Conservation (phyloP, 2,888 invertebrate species). For the Nebria salina region DNA sequence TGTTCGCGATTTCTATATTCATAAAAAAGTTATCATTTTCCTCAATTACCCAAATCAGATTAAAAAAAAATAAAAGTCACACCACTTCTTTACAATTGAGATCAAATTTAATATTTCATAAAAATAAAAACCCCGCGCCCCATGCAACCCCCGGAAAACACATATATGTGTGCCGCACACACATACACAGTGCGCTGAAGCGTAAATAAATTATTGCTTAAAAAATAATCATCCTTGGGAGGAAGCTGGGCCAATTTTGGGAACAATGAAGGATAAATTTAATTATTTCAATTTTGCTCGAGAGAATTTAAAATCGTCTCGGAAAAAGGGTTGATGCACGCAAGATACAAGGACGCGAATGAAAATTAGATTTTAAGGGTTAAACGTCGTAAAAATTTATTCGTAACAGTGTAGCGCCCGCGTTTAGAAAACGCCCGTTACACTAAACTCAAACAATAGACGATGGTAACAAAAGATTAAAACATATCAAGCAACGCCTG, state of each 20-base stretch:
- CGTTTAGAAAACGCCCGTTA: slow-evolving; percentile 13
- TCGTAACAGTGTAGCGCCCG: background rate
- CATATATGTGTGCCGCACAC: too few relatives aligned
- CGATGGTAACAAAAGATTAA: background rate
- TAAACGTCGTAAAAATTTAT: slow-evolving; percentile 36
- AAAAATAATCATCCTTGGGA: background rate
- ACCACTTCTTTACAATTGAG: too few relatives aligned
- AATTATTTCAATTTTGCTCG: slow-evolving; percentile 33
- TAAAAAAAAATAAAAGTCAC: too few relatives aligned
- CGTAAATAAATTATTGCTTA: background rate
- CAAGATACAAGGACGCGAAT: background rate
- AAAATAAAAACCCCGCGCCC: too few relatives aligned
- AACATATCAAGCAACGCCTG: background rate
- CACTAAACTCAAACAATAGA: slow-evolving; percentile 17
- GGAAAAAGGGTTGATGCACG: background rate
- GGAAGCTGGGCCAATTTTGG: background rate
- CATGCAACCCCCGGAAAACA: too few relatives aligned
- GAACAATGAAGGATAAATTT: slow-evolving; percentile 20
- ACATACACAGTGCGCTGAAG: too few relatives aligned
- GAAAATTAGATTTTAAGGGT: slow-evolving; percentile 35
- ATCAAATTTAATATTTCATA: too few relatives aligned
- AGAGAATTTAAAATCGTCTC: slow-evolving; percentile 8
- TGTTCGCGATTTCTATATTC: background rate
- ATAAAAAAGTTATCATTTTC: background rate
- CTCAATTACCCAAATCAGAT: too few relatives aligned